phyloP scores from a whole-genome alignment of 2,888 invertebrate genomes.

The Meta bourneti region DNA sequence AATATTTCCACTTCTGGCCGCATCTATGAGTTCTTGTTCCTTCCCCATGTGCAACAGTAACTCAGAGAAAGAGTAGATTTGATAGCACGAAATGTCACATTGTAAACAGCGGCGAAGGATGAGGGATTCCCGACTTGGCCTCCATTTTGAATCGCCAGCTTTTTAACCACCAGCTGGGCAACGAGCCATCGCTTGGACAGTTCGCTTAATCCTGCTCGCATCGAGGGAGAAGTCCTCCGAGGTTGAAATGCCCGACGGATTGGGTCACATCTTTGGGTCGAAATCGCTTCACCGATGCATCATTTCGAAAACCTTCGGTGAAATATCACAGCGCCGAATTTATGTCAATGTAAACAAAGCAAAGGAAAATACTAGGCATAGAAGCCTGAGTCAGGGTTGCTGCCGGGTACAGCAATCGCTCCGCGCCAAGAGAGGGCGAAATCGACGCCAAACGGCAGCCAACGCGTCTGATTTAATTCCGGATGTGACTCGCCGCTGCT shows the following conservation, averaged over 20 bases:
- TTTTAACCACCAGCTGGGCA: conserved; percentile 67
- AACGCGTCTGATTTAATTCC: conserved; percentile 36
- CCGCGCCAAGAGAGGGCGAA: conserved; percentile 28
- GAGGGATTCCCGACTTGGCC: conserved; percentile 40
- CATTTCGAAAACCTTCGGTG: background rate
- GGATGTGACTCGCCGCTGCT: background rate
- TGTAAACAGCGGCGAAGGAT: conserved; percentile 44
- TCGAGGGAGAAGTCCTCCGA: conserved; percentile 12
- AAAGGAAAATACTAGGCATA: conserved; percentile 65
- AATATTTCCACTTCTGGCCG: conserved; percentile 94
- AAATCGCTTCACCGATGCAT: conserved; percentile 4
- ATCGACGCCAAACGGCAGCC: conserved; percentile 56
- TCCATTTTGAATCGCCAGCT: conserved; percentile 75
- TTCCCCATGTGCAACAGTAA: conserved; percentile 88
- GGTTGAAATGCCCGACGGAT: conserved; percentile 18
- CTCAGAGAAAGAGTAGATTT: conserved; percentile 34
- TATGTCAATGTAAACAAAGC: conserved; percentile 69
- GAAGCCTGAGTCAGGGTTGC: conserved; percentile 66
- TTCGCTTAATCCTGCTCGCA: conserved; percentile 43
- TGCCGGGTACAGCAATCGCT: conserved; percentile 25
- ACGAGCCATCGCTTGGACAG: conserved; percentile 47
- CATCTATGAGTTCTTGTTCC: conserved; percentile 97
- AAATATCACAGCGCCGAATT: conserved; percentile 42
- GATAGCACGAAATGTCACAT: conserved; percentile 65
- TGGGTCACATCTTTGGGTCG: conserved; percentile 37